A percentile compares a stretch with the other conserved stretches of the same genome.
These are phyloP conservation scores for Eurois occulta DNA, from an alignment of 2,888 invertebrate genomes.

Conservation along the genomic window DNA sequence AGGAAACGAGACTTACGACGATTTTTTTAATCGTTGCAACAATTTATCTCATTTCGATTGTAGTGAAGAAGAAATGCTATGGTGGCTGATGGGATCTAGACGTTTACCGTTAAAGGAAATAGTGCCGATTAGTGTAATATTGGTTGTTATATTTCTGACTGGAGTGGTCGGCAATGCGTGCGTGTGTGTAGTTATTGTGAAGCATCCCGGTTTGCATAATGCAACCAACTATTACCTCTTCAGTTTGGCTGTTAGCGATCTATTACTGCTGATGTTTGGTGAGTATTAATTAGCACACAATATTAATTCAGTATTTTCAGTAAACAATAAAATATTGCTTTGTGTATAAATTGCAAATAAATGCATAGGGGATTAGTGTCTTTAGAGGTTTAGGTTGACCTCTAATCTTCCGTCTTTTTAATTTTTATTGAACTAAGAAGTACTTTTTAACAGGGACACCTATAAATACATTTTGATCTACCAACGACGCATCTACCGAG, in stretches of 20 bases:
- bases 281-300: conserved; percentile 80
- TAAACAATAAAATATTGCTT: not conserved
- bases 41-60: conserved; percentile 90
- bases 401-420: not conserved
- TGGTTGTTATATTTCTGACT: conserved; percentile 94
- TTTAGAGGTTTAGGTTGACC: not conserved
- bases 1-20: conserved; percentile 82
- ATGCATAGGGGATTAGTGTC: no score
- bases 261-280: conserved; percentile 95
- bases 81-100: conserved; percentile 91
- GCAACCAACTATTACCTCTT: conserved; percentile 98
- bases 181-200: conserved; percentile 96
- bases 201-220: conserved; percentile 95
- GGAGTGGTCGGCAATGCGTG: conserved; percentile 96
- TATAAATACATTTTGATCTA: not conserved
- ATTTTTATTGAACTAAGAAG: not conserved
- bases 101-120: conserved; percentile 90
- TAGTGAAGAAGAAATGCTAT: conserved; percentile 91
- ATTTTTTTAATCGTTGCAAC: conserved; percentile 86
- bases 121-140: conserved; percentile 92
- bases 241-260: conserved; percentile 96
- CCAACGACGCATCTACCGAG: not conserved
- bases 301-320: not conserved
- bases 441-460: not conserved
- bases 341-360: not conserved